Conservation (phyloP, 2,113 vertebrate genomes). For the Himantopus leucocephalus region DNA sequence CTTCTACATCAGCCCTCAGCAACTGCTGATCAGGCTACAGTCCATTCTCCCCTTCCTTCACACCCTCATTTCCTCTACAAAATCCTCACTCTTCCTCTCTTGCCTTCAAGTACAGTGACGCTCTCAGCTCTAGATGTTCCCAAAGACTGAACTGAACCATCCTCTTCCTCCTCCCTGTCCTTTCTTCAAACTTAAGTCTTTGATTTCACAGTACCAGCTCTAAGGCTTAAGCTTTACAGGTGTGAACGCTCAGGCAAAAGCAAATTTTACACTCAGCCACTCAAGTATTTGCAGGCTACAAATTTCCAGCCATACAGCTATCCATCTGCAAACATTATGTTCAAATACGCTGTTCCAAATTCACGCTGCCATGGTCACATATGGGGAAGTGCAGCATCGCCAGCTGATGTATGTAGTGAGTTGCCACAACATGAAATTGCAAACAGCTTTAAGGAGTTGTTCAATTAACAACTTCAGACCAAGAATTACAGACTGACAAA, state of each 20-base stretch:
- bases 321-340: not conserved
- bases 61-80: not conserved
- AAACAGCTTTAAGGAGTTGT: slow-evolving; percentile 14
- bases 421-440: not conserved
- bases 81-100: not conserved
- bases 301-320: not conserved
- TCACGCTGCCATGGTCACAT: not conserved
- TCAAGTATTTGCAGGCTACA: slow-evolving; percentile 25
- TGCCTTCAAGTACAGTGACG: not conserved
- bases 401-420: not conserved
- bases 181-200: not conserved
- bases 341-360: not conserved
- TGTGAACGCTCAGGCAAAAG: not conserved
- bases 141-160: not conserved
- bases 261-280: not conserved
- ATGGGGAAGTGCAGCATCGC: not conserved
- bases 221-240: not conserved
- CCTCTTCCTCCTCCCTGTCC: not conserved
- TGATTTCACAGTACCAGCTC: not conserved
- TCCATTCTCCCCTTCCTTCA: not conserved
- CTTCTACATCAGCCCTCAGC: not conserved
- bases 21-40: not conserved
- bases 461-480: not conserved
- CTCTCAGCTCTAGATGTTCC: not conserved
- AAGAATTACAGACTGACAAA: not conserved